These are phyloP conservation scores for Bergia puertoricense DNA, from an alignment of 92 coral and sea anemone species.

Conservation along the genomic window DNA sequence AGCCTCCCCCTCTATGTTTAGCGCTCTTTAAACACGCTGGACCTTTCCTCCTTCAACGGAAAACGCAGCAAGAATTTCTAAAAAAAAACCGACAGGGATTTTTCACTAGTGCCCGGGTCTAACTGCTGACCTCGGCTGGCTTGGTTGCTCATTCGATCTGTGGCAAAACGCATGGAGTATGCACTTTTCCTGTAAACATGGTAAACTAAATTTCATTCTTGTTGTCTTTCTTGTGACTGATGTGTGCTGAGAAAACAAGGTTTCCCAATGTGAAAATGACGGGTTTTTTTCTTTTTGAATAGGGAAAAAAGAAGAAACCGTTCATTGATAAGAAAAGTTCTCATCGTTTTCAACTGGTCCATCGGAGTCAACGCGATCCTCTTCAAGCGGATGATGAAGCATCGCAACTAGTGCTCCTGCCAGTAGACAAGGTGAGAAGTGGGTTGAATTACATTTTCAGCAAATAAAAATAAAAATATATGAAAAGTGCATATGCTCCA, in stretches of 20 bases:
- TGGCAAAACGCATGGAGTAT: not conserved
- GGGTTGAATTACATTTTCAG: not conserved
- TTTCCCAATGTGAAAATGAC: not conserved
- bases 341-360: slow-evolving; percentile 90
- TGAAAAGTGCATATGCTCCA: not conserved
- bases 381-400: slow-evolving; percentile 94
- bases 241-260: not conserved
- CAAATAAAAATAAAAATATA: too few species aligned
- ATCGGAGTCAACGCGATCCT: slow-evolving; percentile 96
- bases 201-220: not conserved
- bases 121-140: not conserved
- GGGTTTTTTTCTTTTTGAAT: not conserved
- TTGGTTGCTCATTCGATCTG: not conserved
- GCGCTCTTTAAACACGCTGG: too few species aligned
- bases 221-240: not conserved
- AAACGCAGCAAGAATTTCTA: too few species aligned
- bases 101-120: not conserved
- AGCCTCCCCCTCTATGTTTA: too few species aligned
- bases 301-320: slow-evolving; percentile 93
- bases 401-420: slow-evolving; percentile 82
- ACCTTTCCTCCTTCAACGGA: too few species aligned
- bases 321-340: slow-evolving; percentile 94
- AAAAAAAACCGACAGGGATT: too few species aligned
- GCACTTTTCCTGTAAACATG: not conserved
- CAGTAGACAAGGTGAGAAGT: slow-evolving; percentile 49